A percentile compares a stretch with the other conserved stretches of the same genome.
These are phyloP conservation scores for Phyllostomus hastatus DNA, from an alignment of 2,113 vertebrate species.

Conservation along the genomic window DNA sequence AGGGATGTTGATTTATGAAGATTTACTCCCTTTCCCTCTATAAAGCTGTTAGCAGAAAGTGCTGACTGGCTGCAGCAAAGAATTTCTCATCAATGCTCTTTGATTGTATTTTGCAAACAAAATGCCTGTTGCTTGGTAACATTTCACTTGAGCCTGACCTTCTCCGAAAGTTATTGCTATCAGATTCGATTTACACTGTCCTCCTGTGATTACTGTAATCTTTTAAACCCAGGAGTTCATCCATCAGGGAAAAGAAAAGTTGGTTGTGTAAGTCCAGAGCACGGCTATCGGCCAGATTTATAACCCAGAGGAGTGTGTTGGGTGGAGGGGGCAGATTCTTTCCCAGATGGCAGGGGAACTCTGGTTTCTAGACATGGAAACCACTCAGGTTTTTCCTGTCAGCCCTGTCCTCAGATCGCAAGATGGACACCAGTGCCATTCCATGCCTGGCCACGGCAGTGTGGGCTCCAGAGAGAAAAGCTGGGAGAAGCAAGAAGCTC, in stretches of 20 bases:
- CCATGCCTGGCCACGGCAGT: fast-evolving
- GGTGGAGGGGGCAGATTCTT: neutral
- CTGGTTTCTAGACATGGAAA: neutral
- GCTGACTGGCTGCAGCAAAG: constrained; percentile 84
- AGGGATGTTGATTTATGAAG: constrained; percentile 75
- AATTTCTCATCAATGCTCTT: constrained; percentile 85
- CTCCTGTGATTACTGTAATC: constrained; percentile 89
- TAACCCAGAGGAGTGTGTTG: constrained; percentile 11
- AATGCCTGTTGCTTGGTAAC: constrained; percentile 90
- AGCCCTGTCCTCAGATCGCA: neutral
- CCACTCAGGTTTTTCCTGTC: fast-evolving
- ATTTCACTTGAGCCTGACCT: constrained; percentile 90
- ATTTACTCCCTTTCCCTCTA: constrained; percentile 48
- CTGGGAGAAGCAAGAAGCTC: fast-evolving
- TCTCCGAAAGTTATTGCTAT: constrained; percentile 88
- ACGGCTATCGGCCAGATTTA: constrained; percentile 76
- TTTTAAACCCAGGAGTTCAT: constrained; percentile 83
- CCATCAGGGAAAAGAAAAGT: constrained; percentile 80
- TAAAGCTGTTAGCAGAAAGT: constrained; percentile 83
- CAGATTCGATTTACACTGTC: constrained; percentile 87
- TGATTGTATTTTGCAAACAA: constrained; percentile 87
- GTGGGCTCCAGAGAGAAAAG: fast-evolving
- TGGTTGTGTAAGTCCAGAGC: constrained; percentile 71
- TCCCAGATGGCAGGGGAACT: neutral
- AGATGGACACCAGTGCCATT: neutral